These are phyloP conservation scores for Zoanthus solanderi DNA, from an alignment of 92 coral and sea anemone species.

Conservation along the genomic window DNA sequence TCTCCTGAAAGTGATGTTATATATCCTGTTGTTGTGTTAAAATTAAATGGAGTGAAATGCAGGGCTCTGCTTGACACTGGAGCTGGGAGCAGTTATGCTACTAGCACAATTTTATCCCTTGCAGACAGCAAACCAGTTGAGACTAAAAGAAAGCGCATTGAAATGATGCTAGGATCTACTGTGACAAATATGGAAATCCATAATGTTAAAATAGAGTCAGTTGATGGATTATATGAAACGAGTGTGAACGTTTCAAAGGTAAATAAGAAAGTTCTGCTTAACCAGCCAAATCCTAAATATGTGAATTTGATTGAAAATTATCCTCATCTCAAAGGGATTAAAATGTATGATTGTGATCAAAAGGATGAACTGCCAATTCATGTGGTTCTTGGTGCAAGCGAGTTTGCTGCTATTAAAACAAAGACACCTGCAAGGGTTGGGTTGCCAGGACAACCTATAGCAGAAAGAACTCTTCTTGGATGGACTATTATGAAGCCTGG, in stretches of 20 bases:
- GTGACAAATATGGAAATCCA: constrained; percentile 24
- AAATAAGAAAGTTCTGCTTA: constrained; percentile 35
- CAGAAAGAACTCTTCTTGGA: constrained; percentile 49
- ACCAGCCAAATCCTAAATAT: constrained; percentile 56
- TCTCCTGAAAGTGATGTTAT: not conserved
- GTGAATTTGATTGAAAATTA: constrained; percentile 35
- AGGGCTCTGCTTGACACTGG: constrained; percentile 29
- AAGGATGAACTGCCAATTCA: constrained; percentile 63
- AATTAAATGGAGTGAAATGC: constrained; percentile 30
- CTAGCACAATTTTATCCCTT: constrained; percentile 7
- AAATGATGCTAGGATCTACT: constrained; percentile 20
- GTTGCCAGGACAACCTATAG: constrained; percentile 53
- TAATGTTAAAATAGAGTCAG: constrained; percentile 15
- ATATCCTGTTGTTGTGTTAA: constrained; percentile 13
- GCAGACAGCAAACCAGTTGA: constrained; percentile 30
- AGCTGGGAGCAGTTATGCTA: constrained; percentile 10
- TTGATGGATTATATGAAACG: constrained; percentile 34
- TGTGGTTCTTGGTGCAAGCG: constrained; percentile 62
- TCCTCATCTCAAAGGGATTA: constrained; percentile 57
- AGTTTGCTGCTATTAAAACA: constrained; percentile 54
- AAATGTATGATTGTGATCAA: constrained; percentile 52
- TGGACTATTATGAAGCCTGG: constrained; percentile 35
- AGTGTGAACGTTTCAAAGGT: constrained; percentile 59
- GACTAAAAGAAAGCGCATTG: constrained; percentile 2
- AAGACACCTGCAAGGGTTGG: constrained; percentile 44